Evolutionary conservation across 2,113 vertebrate genomes (phyloP).

Genomic region (Cinclus mexicanus): DNA sequence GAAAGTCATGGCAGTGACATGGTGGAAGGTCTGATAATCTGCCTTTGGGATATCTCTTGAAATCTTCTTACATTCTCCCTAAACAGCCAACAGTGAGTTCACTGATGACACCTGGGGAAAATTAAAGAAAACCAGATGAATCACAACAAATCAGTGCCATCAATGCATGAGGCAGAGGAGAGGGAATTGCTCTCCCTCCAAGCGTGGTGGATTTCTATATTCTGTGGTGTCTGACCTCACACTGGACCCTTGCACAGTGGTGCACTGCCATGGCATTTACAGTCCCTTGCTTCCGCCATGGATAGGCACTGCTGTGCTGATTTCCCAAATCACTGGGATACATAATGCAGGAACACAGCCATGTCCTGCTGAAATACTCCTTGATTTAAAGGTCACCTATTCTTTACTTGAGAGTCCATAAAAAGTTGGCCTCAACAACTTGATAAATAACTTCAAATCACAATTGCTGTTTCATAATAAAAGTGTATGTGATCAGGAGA

Average conservation of each 20-base stretch:
- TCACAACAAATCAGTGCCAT: neutral
- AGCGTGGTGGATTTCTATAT: neutral
- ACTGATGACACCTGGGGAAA: neutral
- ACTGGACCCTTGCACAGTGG: fast-evolving
- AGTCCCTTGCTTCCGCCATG: neutral
- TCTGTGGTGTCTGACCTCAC: neutral
- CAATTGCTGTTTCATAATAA: neutral
- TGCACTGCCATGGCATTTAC: fast-evolving
- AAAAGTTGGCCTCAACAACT: neutral
- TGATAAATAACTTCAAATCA: neutral
- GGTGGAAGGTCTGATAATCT: neutral
- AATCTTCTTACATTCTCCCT: neutral
- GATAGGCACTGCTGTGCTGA: neutral
- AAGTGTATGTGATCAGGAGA: neutral
- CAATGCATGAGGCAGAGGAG: neutral
- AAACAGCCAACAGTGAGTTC: neutral
- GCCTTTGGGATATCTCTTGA: neutral
- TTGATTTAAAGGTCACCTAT: neutral
- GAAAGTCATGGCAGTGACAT: neutral
- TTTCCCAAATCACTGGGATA: neutral
- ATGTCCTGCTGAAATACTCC: neutral
- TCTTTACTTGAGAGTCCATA: neutral
- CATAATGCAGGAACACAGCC: neutral
- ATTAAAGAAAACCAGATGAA: neutral
- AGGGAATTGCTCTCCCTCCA: neutral